Conservation (phyloP, 2,888 invertebrate species). For the Ophion costatus region DNA sequence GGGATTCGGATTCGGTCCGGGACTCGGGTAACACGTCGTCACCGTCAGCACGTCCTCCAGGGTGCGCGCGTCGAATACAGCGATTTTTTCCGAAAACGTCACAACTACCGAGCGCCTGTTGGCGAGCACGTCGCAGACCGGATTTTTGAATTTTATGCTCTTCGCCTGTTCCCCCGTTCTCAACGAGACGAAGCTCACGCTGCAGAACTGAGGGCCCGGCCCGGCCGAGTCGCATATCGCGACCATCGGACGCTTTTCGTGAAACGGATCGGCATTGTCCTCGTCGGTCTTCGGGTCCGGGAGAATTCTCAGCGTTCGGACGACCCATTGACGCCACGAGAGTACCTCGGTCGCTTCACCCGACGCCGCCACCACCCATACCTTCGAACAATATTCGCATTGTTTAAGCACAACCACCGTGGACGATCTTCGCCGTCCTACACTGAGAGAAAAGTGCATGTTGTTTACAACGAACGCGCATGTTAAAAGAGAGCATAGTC, state of each 20-base stretch:
- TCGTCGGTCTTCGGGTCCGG: constrained; percentile 89
- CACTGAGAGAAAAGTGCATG: no score
- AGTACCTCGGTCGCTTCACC: constrained; percentile 98
- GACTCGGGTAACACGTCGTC: constrained; percentile 95
- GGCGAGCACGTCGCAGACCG: constrained; percentile 94
- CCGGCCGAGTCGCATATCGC: constrained; percentile 95
- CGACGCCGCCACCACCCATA: constrained; percentile 93
- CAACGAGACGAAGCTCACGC: constrained; percentile 93
- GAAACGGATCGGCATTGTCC: constrained; percentile 88
- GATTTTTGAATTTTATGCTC: constrained; percentile 96
- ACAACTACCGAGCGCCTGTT: constrained; percentile 95
- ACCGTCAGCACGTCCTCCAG: constrained; percentile 94
- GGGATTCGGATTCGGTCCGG: constrained; percentile 92
- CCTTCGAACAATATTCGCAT: constrained; percentile 83
- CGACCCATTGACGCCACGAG: constrained; percentile 96
- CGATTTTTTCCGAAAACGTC: constrained; percentile 94
- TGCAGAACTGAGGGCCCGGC: constrained; percentile 91
- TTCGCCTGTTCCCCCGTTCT: constrained; percentile 93
- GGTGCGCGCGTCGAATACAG: constrained; percentile 95
- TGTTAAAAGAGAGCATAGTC: no score
- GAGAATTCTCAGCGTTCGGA: constrained; percentile 92
- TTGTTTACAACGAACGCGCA: no score
- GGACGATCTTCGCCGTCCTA: no score
- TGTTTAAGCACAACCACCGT: not conserved
- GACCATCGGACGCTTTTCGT: constrained; percentile 93